Base-by-base conservation (phyloP, 2,888 invertebrate genomes). In the Gryllus longicercus region DNA sequence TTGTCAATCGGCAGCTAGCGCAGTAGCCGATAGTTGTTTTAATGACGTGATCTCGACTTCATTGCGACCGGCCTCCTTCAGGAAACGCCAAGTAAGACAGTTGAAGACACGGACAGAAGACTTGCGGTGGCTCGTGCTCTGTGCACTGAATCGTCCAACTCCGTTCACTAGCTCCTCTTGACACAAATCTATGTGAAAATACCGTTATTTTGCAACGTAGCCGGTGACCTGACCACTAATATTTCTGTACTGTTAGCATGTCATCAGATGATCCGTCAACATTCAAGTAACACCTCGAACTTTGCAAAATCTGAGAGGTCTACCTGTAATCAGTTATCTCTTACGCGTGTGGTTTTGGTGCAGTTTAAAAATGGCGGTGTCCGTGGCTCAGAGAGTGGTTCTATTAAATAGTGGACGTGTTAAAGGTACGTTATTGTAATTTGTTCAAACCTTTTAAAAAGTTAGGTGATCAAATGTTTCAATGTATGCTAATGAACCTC, bases 361-460 rank as follows among this genome's bases (percentile, higher is more conserved):
- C 38, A 51, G 78, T 78, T 12, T 25, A 63, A 78, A 78, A 10
- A 78, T 78, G 78, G 78, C 74, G 23, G 74, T 16, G 10, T 14
- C 25, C 12, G 78, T 78, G 78, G 18, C 63, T 11, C 25, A 38
- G 11, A 74, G 25, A 14, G 8, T 78, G 4, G 8, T 12, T 12
- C 51, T 25, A 14, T 50, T 78, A 78, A 23, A 51, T 78, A 78
- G 63, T 63, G 63, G 63, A 63, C 63, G n/a, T 63, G 63, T 63
- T 63, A 14, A 63, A 63, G 63, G 63, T 63, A 63, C n/a, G 63
- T 63, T 63, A 63, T n/a, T 18, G n/a, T 63, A 63, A 63, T 63
- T n/a, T 63, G 63, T 63, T 63, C 16, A n/a, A 63, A 38, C 38
- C 38, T 38, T 38, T 38, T 38, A 38, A 38, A 38, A 38, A 38